These are phyloP conservation scores for Tridacna gigas DNA, from an alignment of 2,888 invertebrate species.

Conservation along the genomic window DNA sequence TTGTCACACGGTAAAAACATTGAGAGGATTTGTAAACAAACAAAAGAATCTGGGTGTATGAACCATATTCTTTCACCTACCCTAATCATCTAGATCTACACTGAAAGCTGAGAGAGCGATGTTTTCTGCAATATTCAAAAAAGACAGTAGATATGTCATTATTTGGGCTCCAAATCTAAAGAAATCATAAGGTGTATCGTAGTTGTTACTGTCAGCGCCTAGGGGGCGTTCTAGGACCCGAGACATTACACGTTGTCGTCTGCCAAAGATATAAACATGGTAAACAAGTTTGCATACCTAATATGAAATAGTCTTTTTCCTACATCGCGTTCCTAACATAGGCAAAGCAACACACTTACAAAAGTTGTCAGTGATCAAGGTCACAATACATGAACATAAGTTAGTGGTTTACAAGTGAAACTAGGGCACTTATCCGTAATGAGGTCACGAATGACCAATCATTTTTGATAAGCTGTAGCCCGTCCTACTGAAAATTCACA, in stretches of 20 bases:
- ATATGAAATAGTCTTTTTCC: neutral
- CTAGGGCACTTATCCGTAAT: neutral
- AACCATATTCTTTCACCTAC: too few species aligned
- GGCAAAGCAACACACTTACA: neutral
- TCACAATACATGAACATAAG: neutral
- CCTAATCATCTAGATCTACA: too few species aligned
- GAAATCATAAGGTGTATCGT: too few species aligned
- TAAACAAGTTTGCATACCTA: neutral
- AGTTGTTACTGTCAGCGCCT: too few species aligned
- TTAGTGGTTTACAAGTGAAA: conserved; percentile 2
- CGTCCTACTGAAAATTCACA: neutral
- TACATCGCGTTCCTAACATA: neutral
- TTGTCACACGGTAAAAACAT: too few species aligned
- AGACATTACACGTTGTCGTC: neutral
- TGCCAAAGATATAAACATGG: neutral
- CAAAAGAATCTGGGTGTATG: too few species aligned
- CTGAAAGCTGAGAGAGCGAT: too few species aligned
- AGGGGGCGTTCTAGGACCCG: too few species aligned
- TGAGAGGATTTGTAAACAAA: too few species aligned
- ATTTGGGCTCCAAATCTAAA: too few species aligned
- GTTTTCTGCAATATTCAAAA: too few species aligned
- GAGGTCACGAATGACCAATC: conserved; percentile 22
- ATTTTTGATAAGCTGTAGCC: neutral
- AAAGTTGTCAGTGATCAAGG: neutral
- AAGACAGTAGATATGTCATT: too few species aligned